Evolutionary conservation across 2,888 invertebrate species (phyloP).

Genomic region (Drosophila barbarae): DNA sequence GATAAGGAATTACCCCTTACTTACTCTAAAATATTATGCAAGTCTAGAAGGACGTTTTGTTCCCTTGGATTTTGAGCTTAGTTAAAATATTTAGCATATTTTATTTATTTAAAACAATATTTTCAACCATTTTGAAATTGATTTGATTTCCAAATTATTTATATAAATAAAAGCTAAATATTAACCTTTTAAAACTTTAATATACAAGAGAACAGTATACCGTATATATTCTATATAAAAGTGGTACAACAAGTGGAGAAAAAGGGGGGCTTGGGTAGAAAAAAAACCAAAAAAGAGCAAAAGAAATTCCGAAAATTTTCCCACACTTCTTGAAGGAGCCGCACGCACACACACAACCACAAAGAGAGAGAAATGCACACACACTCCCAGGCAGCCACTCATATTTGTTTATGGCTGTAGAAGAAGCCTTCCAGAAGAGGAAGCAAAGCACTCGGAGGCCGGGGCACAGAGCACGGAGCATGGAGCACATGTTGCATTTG

Average conservation of each 20-base stretch:
- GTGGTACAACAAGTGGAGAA: not conserved
- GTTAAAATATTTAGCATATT: too few species aligned
- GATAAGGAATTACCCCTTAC: not conserved
- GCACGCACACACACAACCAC: conserved; percentile 12
- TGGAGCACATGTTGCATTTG: conserved; percentile 72
- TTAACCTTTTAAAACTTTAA: not conserved
- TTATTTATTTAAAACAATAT: too few species aligned
- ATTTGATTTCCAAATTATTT: not conserved
- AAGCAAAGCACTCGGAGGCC: conserved; percentile 28
- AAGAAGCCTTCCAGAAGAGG: conserved; percentile 35
- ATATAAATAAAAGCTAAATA: not conserved
- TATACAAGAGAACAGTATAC: not conserved
- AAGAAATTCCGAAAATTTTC: conserved; percentile 73
- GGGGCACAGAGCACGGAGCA: conserved; percentile 21
- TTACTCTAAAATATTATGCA: not conserved
- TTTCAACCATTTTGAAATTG: too few species aligned
- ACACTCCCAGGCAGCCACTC: conserved; percentile 58
- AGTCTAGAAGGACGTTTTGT: too few species aligned
- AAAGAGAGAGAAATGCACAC: conserved; percentile 19
- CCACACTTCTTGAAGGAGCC: conserved; percentile 66
- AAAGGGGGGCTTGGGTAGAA: conserved; percentile 13
- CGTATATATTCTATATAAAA: too few species aligned
- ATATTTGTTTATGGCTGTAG: conserved; percentile 72
- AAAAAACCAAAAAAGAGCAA: conserved; percentile 35
- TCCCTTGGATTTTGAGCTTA: too few species aligned